Evolutionary conservation across 1,140 invertebrate genomes (phyloP).

Genomic region (Pseudoatta argentina): DNA sequence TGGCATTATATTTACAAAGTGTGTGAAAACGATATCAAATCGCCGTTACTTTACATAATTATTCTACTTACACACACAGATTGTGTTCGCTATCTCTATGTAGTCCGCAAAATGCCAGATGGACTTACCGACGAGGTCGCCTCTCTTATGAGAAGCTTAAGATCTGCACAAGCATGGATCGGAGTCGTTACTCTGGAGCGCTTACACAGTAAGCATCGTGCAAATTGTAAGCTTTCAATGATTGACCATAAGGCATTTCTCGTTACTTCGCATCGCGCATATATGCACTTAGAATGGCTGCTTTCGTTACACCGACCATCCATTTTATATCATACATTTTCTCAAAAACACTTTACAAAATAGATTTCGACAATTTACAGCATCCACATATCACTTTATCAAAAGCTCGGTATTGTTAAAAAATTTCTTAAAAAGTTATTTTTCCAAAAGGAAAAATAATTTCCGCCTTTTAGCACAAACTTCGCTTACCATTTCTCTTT

Average conservation of each 20-base stretch:
- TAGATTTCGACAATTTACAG: constrained; percentile 64
- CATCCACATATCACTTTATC: constrained; percentile 26
- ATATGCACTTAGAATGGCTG: background rate
- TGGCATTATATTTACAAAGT: background rate
- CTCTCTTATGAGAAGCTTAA: constrained; percentile 50
- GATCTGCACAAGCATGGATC: constrained; percentile 47
- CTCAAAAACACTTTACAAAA: constrained; percentile 62
- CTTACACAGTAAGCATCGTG: constrained; percentile 78
- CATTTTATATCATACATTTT: constrained; percentile 18
- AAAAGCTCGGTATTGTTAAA: constrained; percentile 11
- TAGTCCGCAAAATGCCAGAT: constrained; percentile 46
- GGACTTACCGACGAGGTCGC: constrained; percentile 50
- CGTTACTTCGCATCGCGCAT: constrained; percentile 11
- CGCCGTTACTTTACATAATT: constrained; percentile 23
- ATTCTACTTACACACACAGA: constrained; percentile 32
- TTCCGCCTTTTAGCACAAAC: constrained; percentile 26
- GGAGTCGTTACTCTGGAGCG: constrained; percentile 53
- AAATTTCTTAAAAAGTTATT: constrained; percentile 12
- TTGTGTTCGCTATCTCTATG: constrained; percentile 42
- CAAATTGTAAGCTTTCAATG: constrained; percentile 58
- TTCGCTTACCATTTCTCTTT: constrained; percentile 30
- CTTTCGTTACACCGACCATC: background rate
- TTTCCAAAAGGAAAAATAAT: constrained; percentile 65
- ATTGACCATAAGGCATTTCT: constrained; percentile 40
- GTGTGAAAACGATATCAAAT: background rate